Evolutionary conservation across 2,888 invertebrate genomes (phyloP).

Genomic region (Polia nebulosa): DNA sequence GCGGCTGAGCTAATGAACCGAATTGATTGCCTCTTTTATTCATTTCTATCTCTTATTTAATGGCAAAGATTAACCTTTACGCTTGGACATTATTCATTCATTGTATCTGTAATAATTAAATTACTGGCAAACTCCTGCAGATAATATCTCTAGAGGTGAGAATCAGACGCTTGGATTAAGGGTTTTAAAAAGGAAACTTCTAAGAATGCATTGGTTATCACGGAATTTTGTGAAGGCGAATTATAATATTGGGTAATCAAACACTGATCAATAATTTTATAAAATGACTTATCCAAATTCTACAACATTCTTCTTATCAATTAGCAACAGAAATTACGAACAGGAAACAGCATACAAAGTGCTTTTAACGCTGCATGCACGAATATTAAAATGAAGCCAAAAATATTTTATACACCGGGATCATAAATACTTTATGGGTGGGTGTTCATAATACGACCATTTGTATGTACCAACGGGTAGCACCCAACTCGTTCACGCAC

Average conservation of each 20-base stretch:
- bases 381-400: constrained; percentile 39
- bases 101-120: constrained; percentile 67
- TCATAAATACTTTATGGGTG: constrained; percentile 53
- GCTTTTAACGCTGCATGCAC: constrained; percentile 9
- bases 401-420: constrained; percentile 38
- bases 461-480: constrained; percentile 40
- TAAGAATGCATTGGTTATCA: background rate
- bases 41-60: constrained; percentile 68
- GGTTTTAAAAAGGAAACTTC: background rate
- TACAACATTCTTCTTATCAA: constrained; percentile 4
- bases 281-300: constrained; percentile 6
- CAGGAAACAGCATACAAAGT: background rate
- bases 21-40: constrained; percentile 72
- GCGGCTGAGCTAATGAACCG: constrained; percentile 65
- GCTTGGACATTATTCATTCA: constrained; percentile 65
- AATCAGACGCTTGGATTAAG: background rate
- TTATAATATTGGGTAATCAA: background rate
- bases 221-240: background rate
- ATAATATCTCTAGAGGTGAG: constrained; percentile 27
- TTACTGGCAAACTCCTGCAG: constrained; percentile 62
- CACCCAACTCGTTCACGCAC: constrained; percentile 20
- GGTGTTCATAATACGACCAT: constrained; percentile 48
- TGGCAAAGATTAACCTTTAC: constrained; percentile 68
- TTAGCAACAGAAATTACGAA: constrained; percentile 8
- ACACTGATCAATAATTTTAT: constrained; percentile 1